phyloP scores from a whole-genome alignment of 2,888 invertebrate genomes.

The Agrochola litura region DNA sequence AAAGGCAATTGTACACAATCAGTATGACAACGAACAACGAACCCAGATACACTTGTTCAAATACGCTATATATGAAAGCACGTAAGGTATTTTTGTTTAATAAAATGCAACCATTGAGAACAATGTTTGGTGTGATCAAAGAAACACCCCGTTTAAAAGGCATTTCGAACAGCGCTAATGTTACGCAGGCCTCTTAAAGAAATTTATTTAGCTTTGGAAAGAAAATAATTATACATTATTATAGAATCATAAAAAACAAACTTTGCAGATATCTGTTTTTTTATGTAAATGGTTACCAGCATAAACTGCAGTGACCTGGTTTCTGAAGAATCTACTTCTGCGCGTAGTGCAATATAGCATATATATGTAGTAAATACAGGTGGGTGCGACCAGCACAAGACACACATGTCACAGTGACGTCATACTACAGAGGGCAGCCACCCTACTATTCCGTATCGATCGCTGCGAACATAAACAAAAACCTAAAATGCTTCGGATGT shows the following conservation, averaged over 20 bases:
- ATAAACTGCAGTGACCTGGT: constrained; percentile 65
- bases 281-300: constrained; percentile 33
- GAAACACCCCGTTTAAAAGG: not conserved
- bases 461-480: constrained; percentile 45
- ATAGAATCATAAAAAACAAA: not conserved
- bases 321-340: constrained; percentile 58
- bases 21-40: constrained; percentile 70
- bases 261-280: not conserved
- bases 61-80: constrained; percentile 64
- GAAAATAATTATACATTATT: not conserved
- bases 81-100: constrained; percentile 48
- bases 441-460: constrained; percentile 69
- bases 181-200: not conserved
- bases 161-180: too few species aligned
- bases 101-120: constrained; percentile 48
- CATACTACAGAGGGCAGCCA: constrained; percentile 72
- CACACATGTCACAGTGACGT: constrained; percentile 68
- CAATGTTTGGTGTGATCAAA: constrained; percentile 12
- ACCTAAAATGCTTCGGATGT: constrained; percentile 12
- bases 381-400: constrained; percentile 64
- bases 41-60: constrained; percentile 77
- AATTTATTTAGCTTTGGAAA: not conserved
- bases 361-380: constrained; percentile 60
- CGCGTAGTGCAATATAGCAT: constrained; percentile 54
- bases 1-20: constrained; percentile 68